Base-by-base conservation (phyloP, 2,113 vertebrate genomes). In the Urocynchramus pylzowi region DNA sequence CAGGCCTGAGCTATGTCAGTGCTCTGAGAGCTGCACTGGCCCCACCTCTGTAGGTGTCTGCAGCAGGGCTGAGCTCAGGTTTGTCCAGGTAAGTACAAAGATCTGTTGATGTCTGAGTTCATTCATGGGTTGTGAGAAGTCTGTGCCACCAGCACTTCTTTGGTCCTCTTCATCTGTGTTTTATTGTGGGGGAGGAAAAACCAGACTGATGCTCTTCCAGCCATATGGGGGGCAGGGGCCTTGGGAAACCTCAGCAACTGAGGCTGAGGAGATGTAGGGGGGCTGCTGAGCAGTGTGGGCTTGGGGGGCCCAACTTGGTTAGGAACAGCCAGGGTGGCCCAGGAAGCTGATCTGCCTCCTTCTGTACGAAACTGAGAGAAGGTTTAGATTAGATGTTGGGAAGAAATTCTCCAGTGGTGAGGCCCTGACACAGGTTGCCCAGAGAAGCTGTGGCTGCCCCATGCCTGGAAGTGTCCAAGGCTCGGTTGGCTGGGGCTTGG, bases 11-110 rank as follows among this genome's bases (percentile, higher is more conserved):
- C 44, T 70, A 16, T 56, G 50, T 28, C 78, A 95, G 63, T 73
- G 69, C 92, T 90, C 63, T 57, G 78, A 68, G 82, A 53, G 63
- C 64, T 77, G 78, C 86, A 63, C 78, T 92, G 69, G 22, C 64
- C 39, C 49, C 74, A 41, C 49, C 24, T 68, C 59, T 82, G 39
- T 56, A 82, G 75, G 79, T 85, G 30, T 42, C 80, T 93, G 87
- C 74, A 81, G 16, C 64, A 69, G 44, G 65, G 80, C 87, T 56
- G 52, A 78, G 56, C 67, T 78, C 70, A 26, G n/a, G 20, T 67
- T 76, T 88, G 31, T 21, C 65, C 65, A 57, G 65, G 67, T 70
- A 50, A 71, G 61, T 9, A 20, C 61, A 42, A 83, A 67, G 47
- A 47, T 56, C 76, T 74, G 0, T 23, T 19, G 45, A 27, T 80